Evolutionary conservation across 92 coral and sea anemone species (phyloP).

Genomic region (Parazoanthus swiftii): DNA sequence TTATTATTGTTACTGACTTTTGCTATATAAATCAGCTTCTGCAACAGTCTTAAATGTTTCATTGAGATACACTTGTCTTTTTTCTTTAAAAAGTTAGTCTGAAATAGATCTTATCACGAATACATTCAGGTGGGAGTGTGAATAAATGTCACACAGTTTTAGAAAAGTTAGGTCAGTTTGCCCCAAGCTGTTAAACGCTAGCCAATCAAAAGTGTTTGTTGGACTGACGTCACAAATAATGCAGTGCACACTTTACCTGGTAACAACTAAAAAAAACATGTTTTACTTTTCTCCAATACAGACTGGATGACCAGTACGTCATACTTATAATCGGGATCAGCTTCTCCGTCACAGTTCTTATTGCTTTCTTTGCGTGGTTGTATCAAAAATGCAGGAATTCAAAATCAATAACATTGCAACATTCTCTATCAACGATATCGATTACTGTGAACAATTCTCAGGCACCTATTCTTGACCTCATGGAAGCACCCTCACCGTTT

Average conservation of each 20-base stretch:
- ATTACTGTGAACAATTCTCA: not conserved
- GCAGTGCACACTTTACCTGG: not conserved
- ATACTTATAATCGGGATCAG: not conserved
- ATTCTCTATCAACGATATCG: not conserved
- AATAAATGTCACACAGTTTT: too few species aligned
- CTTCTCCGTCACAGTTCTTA: slow-evolving; percentile 12
- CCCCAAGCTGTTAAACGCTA: too few species aligned
- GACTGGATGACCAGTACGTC: slow-evolving; percentile 8
- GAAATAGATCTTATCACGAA: too few species aligned
- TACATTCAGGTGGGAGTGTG: too few species aligned
- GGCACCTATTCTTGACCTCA: not conserved
- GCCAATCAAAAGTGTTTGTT: too few species aligned
- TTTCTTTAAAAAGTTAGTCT: too few species aligned
- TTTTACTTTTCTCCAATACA: not conserved
- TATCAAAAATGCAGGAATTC: slow-evolving; percentile 29
- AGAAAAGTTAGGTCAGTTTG: too few species aligned
- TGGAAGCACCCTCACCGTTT: not conserved
- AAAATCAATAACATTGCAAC: not conserved
- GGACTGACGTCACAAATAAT: too few species aligned
- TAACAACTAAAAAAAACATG: not conserved
- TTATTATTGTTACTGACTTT: too few species aligned
- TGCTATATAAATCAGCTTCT: too few species aligned
- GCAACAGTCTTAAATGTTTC: too few species aligned
- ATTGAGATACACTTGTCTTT: too few species aligned
- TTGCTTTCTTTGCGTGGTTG: slow-evolving; percentile 30